Percentiles rank a stretch among this genome's conserved stretches.
phyloP scores from a whole-genome alignment of 2,113 vertebrate species.

The Epinephelus fuscoguttatus region DNA sequence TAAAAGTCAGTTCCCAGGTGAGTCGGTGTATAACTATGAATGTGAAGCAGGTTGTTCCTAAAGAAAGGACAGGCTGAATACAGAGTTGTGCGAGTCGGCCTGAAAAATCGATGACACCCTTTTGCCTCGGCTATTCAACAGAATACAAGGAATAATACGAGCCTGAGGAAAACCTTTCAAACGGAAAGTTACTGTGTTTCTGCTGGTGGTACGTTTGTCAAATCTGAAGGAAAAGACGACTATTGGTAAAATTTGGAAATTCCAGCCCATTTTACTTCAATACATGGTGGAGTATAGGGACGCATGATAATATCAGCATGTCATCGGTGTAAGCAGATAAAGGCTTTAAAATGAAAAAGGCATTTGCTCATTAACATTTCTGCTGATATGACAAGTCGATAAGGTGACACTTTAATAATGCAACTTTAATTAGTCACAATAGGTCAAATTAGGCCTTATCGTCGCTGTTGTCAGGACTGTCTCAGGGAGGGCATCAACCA shows the following conservation, averaged over 20 bases:
- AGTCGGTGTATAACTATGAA: conserved; percentile 28
- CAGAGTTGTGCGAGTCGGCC: conserved; percentile 13
- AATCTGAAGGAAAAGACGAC: not conserved
- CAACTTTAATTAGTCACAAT: too few relatives aligned
- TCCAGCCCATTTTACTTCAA: not conserved
- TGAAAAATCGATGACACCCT: conserved; percentile 42
- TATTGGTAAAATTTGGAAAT: not conserved
- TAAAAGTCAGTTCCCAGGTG: conserved; percentile 38
- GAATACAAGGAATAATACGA: conserved; percentile 26
- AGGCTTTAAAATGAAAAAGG: too few relatives aligned
- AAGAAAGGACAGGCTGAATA: conserved; percentile 45
- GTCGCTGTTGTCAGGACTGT: too few relatives aligned
- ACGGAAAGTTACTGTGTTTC: not conserved
- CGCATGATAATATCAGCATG: too few relatives aligned
- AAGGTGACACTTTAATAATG: too few relatives aligned
- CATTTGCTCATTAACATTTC: too few relatives aligned
- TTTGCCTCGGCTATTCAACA: conserved; percentile 23
- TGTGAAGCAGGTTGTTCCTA: conserved; percentile 23
- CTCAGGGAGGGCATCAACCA: too few relatives aligned
- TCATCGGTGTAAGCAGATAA: too few relatives aligned
- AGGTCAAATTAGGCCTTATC: too few relatives aligned
- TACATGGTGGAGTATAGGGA: too few relatives aligned
- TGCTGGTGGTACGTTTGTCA: conserved; percentile 1
- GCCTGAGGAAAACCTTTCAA: conserved; percentile 19
- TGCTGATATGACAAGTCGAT: too few relatives aligned